A percentile compares a stretch with the other conserved stretches of the same genome.
Evolutionary conservation across 2,113 vertebrate species (phyloP).

Genomic region (Picathartes gymnocephalus): DNA sequence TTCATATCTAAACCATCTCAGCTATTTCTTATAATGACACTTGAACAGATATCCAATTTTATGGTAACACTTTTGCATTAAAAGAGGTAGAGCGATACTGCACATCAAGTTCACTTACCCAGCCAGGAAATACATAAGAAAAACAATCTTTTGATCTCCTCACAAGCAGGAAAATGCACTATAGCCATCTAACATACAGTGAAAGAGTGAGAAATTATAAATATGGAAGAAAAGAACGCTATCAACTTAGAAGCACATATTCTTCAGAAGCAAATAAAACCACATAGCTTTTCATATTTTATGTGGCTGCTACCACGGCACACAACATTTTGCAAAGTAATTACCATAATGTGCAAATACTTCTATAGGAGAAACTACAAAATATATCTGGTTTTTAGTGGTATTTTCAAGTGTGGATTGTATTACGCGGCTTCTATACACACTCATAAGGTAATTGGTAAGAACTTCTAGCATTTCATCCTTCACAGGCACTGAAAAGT

Average conservation of each 20-base stretch:
- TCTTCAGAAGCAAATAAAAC: slow-evolving; percentile 2
- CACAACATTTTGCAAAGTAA: background rate
- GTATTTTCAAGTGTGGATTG: background rate
- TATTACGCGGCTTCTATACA: background rate
- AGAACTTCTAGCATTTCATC: background rate
- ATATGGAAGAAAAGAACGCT: background rate
- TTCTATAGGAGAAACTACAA: background rate
- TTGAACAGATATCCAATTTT: slow-evolving; percentile 10
- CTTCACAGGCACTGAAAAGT: background rate
- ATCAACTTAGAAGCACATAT: background rate
- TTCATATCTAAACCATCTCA: background rate
- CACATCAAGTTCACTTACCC: background rate
- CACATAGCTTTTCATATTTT: background rate
- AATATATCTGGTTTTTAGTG: background rate
- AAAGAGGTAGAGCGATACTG: background rate
- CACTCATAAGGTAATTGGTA: background rate
- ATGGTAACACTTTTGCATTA: background rate
- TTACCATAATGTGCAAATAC: background rate
- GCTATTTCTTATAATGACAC: background rate
- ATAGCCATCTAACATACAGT: background rate
- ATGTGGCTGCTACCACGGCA: background rate
- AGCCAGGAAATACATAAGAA: background rate
- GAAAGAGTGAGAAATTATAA: background rate
- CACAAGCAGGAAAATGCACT: background rate
- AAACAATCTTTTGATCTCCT: background rate